Percentiles rank a stretch among this genome's conserved stretches.
These are phyloP conservation scores for Meloidogyne floridensis DNA, from an alignment of 1,140 invertebrate species.

Conservation along the genomic window DNA sequence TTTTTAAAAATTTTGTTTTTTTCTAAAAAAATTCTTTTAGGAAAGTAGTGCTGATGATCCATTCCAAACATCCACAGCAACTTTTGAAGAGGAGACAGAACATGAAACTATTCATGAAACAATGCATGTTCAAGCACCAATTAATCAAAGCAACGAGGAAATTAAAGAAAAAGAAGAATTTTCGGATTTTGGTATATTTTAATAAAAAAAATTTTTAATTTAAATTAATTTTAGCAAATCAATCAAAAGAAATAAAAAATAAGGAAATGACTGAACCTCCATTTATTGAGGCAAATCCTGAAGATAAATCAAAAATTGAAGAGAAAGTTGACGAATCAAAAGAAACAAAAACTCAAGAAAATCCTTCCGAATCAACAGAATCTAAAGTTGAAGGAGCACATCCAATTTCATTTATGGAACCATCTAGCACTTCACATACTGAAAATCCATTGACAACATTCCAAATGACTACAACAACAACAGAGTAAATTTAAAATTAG, in stretches of 20 bases:
- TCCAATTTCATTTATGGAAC: background rate
- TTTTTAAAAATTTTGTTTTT: background rate
- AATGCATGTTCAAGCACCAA: constrained; percentile 1
- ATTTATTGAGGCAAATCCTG: background rate
- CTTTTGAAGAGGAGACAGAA: background rate
- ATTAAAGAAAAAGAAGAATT: background rate
- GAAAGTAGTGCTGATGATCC: background rate
- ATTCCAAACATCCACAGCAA: background rate
- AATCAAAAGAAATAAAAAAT: background rate
- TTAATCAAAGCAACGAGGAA: background rate
- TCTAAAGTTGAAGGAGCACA: background rate
- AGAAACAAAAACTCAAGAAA: background rate
- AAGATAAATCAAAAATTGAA: background rate
- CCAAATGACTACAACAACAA: constrained; percentile 1
- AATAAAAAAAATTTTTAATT: background rate
- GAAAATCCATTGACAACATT: background rate
- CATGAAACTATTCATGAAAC: background rate
- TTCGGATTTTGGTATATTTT: background rate
- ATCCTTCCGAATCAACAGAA: background rate
- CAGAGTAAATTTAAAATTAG: background rate
- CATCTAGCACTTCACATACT: background rate
- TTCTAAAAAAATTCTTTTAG: background rate
- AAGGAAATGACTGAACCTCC: background rate
- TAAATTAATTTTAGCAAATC: background rate
- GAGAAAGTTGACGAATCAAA: background rate